Evolutionary conservation across 1,140 invertebrate species (phyloP), one percentile per base, ranked within the genome.

Genomic region (Stegodyphus dumicola): DNA sequence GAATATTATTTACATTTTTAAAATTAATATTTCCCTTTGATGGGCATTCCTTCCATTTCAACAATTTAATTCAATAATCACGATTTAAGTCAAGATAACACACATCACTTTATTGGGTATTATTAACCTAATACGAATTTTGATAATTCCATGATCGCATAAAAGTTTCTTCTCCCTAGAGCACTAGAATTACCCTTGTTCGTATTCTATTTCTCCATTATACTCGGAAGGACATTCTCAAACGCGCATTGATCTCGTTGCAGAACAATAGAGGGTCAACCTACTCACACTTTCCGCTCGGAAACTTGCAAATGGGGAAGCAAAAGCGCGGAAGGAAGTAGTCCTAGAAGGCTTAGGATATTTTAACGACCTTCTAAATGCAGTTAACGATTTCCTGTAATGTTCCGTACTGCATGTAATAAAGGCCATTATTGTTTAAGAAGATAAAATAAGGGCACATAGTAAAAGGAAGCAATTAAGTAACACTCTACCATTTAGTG

Each of bases 351-450:
- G 53, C 60, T 67, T 18, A 15, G 65, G 54, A n/a, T 66, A 79
- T 80, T 80, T 71, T 71, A 80, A 71, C 69, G 78, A 71, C 78
- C 67, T 60, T 80, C 66, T 71, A 80, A 80, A 80, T 80, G 64
- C 53, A 67, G 53, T 73, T 71, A 80, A 80, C 78, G 78, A 80
- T 60, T 80, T 80, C 78, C 78, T 73, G 67, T 80, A 80, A 80
- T 80, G 78, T 71, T 48, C 67, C 17, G 33, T 6, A 51, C 17
- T 33, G 54, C 56, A 76, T 13, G 54, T 17, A n/a, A 73, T 33
- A 33, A 33, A 33, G 33, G 33, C 1, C 33, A 33, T 33, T 33
- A 33, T 33, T 33, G 33, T 33, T 33, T 33, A 33, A 33, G 33
- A 33, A 33, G 33, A 33, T 33, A 33, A 33, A 33, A 33, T 33